Conservation (phyloP, 2,888 invertebrate species). For the Pammene aurita region DNA sequence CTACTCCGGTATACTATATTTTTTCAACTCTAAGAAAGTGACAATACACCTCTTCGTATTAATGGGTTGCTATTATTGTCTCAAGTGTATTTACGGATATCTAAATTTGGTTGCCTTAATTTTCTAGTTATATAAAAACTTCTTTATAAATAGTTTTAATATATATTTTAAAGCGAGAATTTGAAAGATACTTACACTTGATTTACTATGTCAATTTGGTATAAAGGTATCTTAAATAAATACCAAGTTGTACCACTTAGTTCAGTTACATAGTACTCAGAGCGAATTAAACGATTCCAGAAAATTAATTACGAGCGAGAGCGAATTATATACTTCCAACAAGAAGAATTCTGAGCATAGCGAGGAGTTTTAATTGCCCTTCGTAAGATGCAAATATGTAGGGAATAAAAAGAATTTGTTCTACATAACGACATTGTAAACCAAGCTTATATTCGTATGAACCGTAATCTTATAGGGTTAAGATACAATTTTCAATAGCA, state of each 20-base stretch:
- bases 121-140: conserved; percentile 36
- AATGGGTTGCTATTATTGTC: conserved; percentile 74
- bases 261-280: too few species aligned
- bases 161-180: conserved; percentile 30
- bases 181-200: conserved; percentile 23
- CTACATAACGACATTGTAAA: conserved; percentile 24
- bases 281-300: too few species aligned
- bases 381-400: too few species aligned
- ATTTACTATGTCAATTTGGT: conserved; percentile 10
- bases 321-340: too few species aligned
- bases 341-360: too few species aligned
- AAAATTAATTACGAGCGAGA: too few species aligned
- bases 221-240: background rate
- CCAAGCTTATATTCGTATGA: conserved; percentile 3
- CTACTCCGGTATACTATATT: background rate
- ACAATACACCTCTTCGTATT: conserved; percentile 49
- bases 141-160: conserved; percentile 32
- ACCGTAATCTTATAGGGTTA: conserved; percentile 8
- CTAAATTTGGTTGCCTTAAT: conserved; percentile 39
- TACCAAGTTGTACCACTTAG: too few species aligned
- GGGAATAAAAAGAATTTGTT: too few species aligned
- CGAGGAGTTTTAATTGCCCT: too few species aligned
- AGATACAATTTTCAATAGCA: conserved; percentile 36
- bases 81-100: conserved; percentile 53
- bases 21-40: conserved; percentile 10